Base-by-base conservation (phyloP, 2,888 invertebrate genomes). In the Bembecia ichneumoniformis region DNA sequence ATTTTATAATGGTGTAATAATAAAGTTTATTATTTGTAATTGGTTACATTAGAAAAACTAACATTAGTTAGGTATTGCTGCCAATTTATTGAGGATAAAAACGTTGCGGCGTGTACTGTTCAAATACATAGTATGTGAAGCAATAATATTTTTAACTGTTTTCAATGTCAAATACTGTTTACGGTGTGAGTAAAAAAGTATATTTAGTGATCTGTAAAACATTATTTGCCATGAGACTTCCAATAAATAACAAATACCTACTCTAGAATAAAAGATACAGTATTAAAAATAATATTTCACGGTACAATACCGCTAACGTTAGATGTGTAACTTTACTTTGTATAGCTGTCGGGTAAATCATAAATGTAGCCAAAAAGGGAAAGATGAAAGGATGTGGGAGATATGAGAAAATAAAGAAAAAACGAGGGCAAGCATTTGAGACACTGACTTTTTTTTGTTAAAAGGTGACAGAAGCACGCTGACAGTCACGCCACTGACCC, bases 311-410 rank as follows among this genome's bases (percentile, higher is more conserved):
- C 52, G 48, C 47, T 46, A 49, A 47, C 44, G 40, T 49, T 45
- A 51, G 28, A 28, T 28, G 28, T 28, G 28, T 51, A 47, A 40
- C 48, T 50, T 35, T 15, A 48, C 43, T 49, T 16, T 16, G 49
- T 45, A 40, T 14, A 35, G 43, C 15, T 17, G 46, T 40, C 20
- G 20, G 20, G 20, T 28, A 28, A 28, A 28, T 28, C 28, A 28
- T 28, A 40, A 40, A 40, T 52, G 48, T 51, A 52, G 55, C 57
- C 51, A 58, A 58, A 60, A 54, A 52, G 53, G 51, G 49, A 54
- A 55, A 54, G 58, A 54, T 56, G 54, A 56, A 58, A 59, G 52
- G 50, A 51, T 57, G 51, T 49, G 52, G 47, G 49, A 43, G 51
- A 50, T 50, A 49, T 16, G 46, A 55, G 57, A 58, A 60, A 59